Base-by-base conservation (phyloP, 2,888 invertebrate species). In the Strigamia crassipes region DNA sequence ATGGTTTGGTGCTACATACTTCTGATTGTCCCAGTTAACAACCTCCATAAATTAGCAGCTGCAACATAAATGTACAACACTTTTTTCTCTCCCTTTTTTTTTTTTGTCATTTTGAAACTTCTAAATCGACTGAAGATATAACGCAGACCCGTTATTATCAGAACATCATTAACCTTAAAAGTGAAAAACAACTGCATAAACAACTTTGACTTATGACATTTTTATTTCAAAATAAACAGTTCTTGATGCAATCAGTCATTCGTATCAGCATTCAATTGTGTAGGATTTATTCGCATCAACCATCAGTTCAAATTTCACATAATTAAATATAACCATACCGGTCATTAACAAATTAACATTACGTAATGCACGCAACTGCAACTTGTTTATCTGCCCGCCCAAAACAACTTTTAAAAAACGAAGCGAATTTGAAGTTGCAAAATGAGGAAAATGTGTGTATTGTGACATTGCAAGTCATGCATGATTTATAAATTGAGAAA, bases 1-100 rank as follows among this genome's bases (percentile, higher is more conserved):
- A 56, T 56, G 6, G 9, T 6, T 10, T 38, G 38, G 8, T 38
- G 38, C 38, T 18, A 4, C 56, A 18, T 56, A 56, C 18, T 73
- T 73, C 27, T 73, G n/a, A 31, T 73, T 9, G 23, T 15, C 23
- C 23, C 73, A 73, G 27, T 73, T 73, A 31, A 12, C 31, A 73
- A 73, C 27, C 23, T 31, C 23, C 27, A 73, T 73, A 73, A 73
- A 73, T 73, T 73, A 73, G 15, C 73, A 73, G 23, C 73, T 73
- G 73, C 73, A 73, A 73, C 31, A 27, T 73, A 27, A 73, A 51
- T 38, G 56, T 8, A 9, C 21, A 56, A 18, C n/a, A 6, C 9
- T 56, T 27, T 27, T 12, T 10, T 73, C 4, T 66, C 13, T 13
- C 4, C 6, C 31, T 12, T 31, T 73, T 73, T 73, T 73, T 73